Evolutionary conservation across 2,797 vertebrate species (phyloP).

Genomic region (Darevskia mixta): DNA sequence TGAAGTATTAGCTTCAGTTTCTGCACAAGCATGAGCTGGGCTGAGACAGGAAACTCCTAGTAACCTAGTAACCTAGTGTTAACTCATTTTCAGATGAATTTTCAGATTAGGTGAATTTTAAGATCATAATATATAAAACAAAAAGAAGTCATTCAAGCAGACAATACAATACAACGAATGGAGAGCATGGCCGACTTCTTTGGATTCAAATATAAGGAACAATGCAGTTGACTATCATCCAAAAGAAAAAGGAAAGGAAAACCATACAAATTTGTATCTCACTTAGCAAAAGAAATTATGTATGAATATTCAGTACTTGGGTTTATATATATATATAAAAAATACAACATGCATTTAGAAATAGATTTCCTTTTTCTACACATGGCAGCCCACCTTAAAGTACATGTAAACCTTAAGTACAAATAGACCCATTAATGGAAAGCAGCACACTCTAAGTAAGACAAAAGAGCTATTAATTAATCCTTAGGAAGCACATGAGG

Average conservation of each 20-base stretch:
- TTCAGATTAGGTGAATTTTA: neutral
- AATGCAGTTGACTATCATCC: neutral
- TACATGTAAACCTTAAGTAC: conserved; percentile 48
- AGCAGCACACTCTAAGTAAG: conserved; percentile 38
- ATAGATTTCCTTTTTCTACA: neutral
- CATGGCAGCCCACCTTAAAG: conserved; percentile 47
- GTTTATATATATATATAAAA: neutral
- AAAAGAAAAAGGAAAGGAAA: neutral
- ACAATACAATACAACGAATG: conserved; percentile 1
- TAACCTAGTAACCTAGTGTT: neutral
- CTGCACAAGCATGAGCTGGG: neutral
- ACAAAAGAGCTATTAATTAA: conserved; percentile 69
- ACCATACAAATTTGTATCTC: neutral
- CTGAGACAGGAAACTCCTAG: neutral
- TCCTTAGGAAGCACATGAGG: conserved; percentile 49
- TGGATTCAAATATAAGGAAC: neutral
- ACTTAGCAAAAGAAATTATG: neutral
- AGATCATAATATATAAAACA: conserved; percentile 5
- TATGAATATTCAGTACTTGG: neutral
- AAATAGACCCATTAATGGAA: conserved; percentile 63
- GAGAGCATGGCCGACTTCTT: conserved; percentile 4
- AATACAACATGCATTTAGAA: neutral
- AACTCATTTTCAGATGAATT: neutral
- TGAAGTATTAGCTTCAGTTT: neutral
- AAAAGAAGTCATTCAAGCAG: conserved; percentile 1